Evolutionary conservation across 2,888 invertebrate species (phyloP).

Genomic region (Hirtodrosophila duncani): DNA sequence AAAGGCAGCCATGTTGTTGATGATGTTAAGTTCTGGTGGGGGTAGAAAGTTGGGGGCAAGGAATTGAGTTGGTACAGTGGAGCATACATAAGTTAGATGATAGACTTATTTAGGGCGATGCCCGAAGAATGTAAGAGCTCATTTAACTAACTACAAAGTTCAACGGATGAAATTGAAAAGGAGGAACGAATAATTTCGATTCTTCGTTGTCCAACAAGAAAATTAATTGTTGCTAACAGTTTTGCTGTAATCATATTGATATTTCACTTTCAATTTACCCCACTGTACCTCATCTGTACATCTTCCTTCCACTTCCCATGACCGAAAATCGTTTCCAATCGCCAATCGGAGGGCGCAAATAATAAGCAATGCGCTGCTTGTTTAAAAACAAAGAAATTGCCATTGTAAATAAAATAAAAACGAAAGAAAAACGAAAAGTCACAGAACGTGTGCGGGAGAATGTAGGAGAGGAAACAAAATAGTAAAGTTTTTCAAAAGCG

Average conservation of each 20-base stretch:
- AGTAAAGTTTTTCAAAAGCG: slow-evolving; percentile 78
- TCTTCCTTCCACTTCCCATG: slow-evolving; percentile 5
- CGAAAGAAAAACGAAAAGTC: slow-evolving; percentile 19
- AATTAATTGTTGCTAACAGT: background rate
- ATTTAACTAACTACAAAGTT: too few relatives aligned
- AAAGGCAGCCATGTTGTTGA: slow-evolving; percentile 64
- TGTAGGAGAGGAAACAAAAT: slow-evolving; percentile 39
- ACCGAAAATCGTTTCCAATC: slow-evolving; percentile 60
- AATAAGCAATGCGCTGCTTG: slow-evolving; percentile 74
- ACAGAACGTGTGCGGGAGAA: slow-evolving; percentile 8
- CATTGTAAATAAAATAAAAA: slow-evolving; percentile 64
- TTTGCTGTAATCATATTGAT: too few relatives aligned
- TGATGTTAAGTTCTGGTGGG: slow-evolving; percentile 56
- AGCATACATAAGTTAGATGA: background rate
- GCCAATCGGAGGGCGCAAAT: slow-evolving; percentile 64
- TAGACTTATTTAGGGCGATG: too few relatives aligned
- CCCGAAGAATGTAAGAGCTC: too few relatives aligned
- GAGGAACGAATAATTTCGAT: too few relatives aligned
- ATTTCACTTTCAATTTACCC: background rate
- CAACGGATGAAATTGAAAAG: too few relatives aligned
- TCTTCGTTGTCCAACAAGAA: too few relatives aligned
- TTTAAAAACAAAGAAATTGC: slow-evolving; percentile 72
- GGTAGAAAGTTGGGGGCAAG: slow-evolving; percentile 19
- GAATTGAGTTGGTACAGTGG: slow-evolving; percentile 29
- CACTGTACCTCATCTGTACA: slow-evolving; percentile 11